These are phyloP conservation scores for Passer domesticus DNA, from an alignment of 2,113 vertebrate genomes.

Conservation along the genomic window DNA sequence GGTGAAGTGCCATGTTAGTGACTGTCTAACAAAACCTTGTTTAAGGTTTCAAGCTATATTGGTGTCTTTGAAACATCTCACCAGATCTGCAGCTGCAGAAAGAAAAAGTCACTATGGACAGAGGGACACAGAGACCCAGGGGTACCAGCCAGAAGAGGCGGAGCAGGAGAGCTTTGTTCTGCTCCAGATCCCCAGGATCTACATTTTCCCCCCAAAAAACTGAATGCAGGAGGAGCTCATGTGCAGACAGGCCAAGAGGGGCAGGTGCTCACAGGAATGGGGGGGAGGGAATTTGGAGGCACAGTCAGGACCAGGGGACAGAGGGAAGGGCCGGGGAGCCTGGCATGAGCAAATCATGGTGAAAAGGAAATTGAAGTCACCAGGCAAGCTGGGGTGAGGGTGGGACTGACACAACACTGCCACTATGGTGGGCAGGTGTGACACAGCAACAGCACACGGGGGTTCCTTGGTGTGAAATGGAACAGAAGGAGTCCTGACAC, in stretches of 20 bases:
- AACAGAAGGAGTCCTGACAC: neutral
- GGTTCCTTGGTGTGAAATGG: neutral
- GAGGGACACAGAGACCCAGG: neutral
- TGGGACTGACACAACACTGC: neutral
- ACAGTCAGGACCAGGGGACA: neutral
- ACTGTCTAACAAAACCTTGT: neutral
- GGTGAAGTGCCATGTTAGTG: rapidly evolving
- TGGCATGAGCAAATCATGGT: no score
- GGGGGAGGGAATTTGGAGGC: rapidly evolving
- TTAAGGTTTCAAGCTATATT: neutral
- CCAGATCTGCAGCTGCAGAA: neutral
- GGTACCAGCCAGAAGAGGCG: neutral
- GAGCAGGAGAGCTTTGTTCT: neutral
- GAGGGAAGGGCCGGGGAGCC: neutral
- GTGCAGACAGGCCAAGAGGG: neutral
- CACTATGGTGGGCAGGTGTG: rapidly evolving
- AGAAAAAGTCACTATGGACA: rapidly evolving
- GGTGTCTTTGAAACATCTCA: neutral
- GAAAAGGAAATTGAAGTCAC: rapidly evolving
- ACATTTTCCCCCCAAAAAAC: neutral
- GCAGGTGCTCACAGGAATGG: no score
- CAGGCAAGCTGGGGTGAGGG: neutral
- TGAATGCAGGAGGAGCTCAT: neutral
- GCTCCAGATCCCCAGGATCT: neutral
- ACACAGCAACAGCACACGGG: neutral